Evolutionary conservation across 2,113 vertebrate species (phyloP).

Genomic region (Gymnobelideus leadbeateri): DNA sequence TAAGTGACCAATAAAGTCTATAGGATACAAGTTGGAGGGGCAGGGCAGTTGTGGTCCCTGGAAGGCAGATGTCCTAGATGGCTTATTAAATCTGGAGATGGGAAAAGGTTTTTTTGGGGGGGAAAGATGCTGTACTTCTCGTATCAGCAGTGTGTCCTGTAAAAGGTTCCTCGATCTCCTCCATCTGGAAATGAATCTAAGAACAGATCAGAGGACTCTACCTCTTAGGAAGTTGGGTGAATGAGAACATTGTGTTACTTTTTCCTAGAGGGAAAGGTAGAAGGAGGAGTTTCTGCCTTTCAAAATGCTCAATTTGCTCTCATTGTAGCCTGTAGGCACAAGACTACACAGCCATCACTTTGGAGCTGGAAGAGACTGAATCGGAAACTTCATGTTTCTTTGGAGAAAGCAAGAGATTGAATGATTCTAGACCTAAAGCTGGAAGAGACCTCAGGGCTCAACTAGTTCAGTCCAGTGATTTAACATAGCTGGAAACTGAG

Average conservation of each 20-base stretch:
- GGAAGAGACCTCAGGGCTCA: not conserved
- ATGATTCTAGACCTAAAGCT: not conserved
- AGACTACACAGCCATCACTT: not conserved
- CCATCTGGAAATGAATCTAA: constrained; percentile 41
- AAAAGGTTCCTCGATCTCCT: constrained; percentile 25
- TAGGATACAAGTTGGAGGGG: not conserved
- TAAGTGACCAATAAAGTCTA: not conserved
- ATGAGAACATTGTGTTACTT: not conserved
- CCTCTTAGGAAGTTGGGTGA: constrained; percentile 37
- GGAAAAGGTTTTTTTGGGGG: constrained; percentile 35
- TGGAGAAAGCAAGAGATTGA: not conserved
- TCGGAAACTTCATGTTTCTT: not conserved
- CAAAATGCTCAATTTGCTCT: not conserved
- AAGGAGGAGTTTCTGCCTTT: not conserved
- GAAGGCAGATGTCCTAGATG: not conserved
- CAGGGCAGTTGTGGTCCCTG: not conserved
- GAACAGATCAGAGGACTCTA: constrained; percentile 33
- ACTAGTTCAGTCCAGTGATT: not conserved
- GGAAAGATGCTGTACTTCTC: constrained; percentile 25
- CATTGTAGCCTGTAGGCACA: not conserved
- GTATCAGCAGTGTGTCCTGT: not conserved
- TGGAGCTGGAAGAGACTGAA: not conserved
- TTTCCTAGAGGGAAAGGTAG: constrained; percentile 42
- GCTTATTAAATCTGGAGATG: constrained; percentile 35
- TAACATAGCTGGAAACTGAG: not conserved